phyloP scores from a whole-genome alignment of 2,888 invertebrate species.

The Cheilosia vernalis region DNA sequence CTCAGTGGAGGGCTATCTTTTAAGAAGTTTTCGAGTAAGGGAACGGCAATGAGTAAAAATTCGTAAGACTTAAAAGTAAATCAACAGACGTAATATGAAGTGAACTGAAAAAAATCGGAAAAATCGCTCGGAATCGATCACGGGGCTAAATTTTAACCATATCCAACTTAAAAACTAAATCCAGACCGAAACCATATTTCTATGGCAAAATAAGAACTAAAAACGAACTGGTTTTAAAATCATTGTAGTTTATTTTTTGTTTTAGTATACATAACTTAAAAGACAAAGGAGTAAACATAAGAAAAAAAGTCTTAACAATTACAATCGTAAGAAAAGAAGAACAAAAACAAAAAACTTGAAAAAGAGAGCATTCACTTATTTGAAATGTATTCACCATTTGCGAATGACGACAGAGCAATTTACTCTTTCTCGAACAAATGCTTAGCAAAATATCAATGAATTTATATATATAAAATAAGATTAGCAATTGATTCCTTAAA shows the following conservation, averaged over 20 bases:
- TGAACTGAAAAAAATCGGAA: too few species aligned
- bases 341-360: constrained; percentile 15
- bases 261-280: constrained; percentile 65
- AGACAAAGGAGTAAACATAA: constrained; percentile 48
- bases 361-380: constrained; percentile 54
- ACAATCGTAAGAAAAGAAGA: constrained; percentile 37
- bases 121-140: too few species aligned
- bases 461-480: constrained; percentile 27
- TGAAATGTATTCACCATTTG: constrained; percentile 53
- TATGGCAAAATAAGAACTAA: neutral
- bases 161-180: too few species aligned
- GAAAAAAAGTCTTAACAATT: constrained; percentile 56
- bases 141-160: too few species aligned
- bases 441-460: constrained; percentile 1
- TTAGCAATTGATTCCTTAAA: constrained; percentile 22
- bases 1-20: too few species aligned
- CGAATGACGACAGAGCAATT: constrained; percentile 2
- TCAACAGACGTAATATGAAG: too few species aligned
- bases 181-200: too few species aligned
- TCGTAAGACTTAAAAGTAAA: too few species aligned
- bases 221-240: constrained; percentile 13
- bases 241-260: constrained; percentile 19
- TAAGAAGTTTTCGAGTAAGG: too few species aligned
- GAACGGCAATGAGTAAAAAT: too few species aligned
- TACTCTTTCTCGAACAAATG: constrained; percentile 29